phyloP scores from a whole-genome alignment of 2,888 invertebrate species.

The Baronia brevicornis region DNA sequence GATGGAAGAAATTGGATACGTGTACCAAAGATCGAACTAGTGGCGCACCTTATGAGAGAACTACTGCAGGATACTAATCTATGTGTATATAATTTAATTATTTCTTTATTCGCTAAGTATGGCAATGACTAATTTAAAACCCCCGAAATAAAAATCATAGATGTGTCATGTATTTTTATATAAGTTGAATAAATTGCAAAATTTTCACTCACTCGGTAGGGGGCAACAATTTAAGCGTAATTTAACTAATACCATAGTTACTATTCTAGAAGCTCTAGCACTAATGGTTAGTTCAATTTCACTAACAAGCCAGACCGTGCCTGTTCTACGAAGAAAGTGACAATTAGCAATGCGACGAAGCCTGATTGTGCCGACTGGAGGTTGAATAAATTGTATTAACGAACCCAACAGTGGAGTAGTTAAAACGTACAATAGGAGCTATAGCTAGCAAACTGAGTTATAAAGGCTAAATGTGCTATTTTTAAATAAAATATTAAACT shows the following conservation, averaged over 20 bases:
- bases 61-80: too few species aligned
- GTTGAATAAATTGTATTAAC: conserved; percentile 54
- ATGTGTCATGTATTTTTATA: too few species aligned
- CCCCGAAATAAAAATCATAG: too few species aligned
- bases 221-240: conserved; percentile 1
- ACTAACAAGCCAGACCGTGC: conserved; percentile 36
- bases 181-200: too few species aligned
- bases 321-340: conserved; percentile 41
- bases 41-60: too few species aligned
- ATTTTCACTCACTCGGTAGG: not conserved
- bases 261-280: conserved; percentile 22
- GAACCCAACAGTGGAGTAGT: conserved; percentile 17
- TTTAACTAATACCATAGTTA: conserved; percentile 7
- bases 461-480: too few species aligned
- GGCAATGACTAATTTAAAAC: too few species aligned
- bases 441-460: conserved; percentile 8
- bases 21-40: too few species aligned
- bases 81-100: too few species aligned
- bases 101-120: too few species aligned
- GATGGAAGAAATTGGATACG: too few species aligned
- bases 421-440: conserved; percentile 15
- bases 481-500: too few species aligned
- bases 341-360: conserved; percentile 55
- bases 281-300: conserved; percentile 31
- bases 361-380: conserved; percentile 47